Base-by-base conservation (phyloP, 2,113 vertebrate genomes). In the Podarcis raffonei region DNA sequence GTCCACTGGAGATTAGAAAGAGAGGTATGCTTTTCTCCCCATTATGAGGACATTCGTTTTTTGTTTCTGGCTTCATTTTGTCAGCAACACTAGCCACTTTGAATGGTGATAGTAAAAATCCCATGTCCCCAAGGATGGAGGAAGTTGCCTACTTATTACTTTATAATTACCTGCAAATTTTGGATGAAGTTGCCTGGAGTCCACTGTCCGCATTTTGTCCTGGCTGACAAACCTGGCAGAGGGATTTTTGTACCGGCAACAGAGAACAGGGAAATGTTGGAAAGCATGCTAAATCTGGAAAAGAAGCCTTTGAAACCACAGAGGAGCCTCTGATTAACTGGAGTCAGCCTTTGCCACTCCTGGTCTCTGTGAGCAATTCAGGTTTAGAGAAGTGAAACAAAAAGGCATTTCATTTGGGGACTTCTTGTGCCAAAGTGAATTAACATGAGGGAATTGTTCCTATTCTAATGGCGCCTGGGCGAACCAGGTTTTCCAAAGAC, bases 211-310 rank as follows among this genome's bases (percentile, higher is more conserved):
- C 72, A 90, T 94, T 94, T 95, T 81, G 90, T 68, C 66, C 89
- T 94, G 94, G 93, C 93, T 95, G 94, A 95, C 92, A 94, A 95
- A 92, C 66, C 90, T 94, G 92, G 94, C 90, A 92, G 89, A 91
- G 35, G 68, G 75, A 85, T 57, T 71, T 86, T 53, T 3, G 92
- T 87, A 93, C 16, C 82, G 89, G 89, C 89, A 95, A 94, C 80
- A 92, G 87, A 94, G 86, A 72, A 95, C 66, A n/a, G 84, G 78
- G 89, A 95, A 91, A 94, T 1, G 82, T 79, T 95, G 92, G 95
- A 94, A 62, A 94, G 92, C 71, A 68, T 20, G 62, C 78, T 93
- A 84, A 90, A 93, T 74, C 88, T 94, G 91, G 92, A 95, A 93
- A 90, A 91, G 1, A 87, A 91, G 76, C 62, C 87, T 91, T 83